A percentile compares a stretch with the other conserved stretches of the same genome.
These are phyloP conservation scores for Dufourea novaeangliae DNA, from an alignment of 1,140 invertebrate species.

Conservation along the genomic window DNA sequence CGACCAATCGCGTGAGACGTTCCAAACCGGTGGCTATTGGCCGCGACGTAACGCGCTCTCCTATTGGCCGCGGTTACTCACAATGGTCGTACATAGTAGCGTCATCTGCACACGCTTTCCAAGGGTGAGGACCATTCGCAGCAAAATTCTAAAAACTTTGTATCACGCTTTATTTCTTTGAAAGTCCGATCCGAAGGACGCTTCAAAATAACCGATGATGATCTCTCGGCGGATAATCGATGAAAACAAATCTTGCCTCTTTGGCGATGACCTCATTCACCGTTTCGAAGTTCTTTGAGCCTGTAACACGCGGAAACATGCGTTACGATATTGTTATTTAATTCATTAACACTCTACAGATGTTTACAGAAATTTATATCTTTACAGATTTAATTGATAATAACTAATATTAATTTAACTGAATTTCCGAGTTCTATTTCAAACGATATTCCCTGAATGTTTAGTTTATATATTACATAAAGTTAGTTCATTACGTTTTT, in stretches of 20 bases:
- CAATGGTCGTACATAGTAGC: constrained; percentile 51
- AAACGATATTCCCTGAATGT: too few species aligned
- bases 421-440: too few species aligned
- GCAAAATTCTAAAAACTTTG: constrained; percentile 38
- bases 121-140: constrained; percentile 28
- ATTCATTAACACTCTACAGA: too few species aligned
- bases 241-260: neutral
- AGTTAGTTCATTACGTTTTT: too few species aligned
- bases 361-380: too few species aligned
- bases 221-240: neutral
- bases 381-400: too few species aligned
- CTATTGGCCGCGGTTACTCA: constrained; percentile 54
- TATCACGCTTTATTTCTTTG: constrained; percentile 7
- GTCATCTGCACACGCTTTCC: constrained; percentile 54
- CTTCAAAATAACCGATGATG: constrained; percentile 24
- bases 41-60: constrained; percentile 13
- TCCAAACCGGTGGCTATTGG: neutral
- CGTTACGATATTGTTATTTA: neutral
- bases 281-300: neutral
- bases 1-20: constrained; percentile 33
- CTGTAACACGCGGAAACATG: constrained; percentile 6
- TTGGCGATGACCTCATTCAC: neutral
- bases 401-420: too few species aligned
- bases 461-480: too few species aligned
- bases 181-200: neutral